Conservation (phyloP, 2,797 vertebrate genomes). For the Kryptopterus vitreolus region DNA sequence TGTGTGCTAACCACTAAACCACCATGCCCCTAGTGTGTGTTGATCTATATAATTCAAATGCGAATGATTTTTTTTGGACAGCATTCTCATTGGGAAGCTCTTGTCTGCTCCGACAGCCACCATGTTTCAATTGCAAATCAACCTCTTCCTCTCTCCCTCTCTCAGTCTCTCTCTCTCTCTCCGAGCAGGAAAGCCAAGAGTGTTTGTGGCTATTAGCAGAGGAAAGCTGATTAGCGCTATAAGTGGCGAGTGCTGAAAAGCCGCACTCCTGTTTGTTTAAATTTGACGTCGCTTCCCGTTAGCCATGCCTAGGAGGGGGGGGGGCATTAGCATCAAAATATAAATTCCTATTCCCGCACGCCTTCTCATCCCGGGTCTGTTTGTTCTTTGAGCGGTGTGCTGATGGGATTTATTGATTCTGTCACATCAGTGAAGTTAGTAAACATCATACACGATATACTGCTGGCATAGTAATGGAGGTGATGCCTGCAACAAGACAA, state of each 20-base stretch:
- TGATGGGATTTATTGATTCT: constrained; percentile 19
- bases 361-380: background rate
- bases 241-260: background rate
- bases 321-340: background rate
- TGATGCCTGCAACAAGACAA: background rate
- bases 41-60: background rate
- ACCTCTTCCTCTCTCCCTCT: background rate
- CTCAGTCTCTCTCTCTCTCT: background rate
- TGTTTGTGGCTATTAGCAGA: background rate
- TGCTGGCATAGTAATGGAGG: background rate
- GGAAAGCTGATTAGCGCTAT: constrained; percentile 21
- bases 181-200: background rate
- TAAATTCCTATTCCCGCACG: background rate
- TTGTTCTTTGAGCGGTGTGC: background rate
- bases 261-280: constrained; percentile 14
- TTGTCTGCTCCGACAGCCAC: background rate
- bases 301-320: background rate
- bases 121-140: background rate
- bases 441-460: background rate
- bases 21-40: no score
- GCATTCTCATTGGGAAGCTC: background rate
- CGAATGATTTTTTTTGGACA: background rate
- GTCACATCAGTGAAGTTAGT: background rate
- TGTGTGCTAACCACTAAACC: no score
- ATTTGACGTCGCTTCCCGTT: background rate